These are phyloP conservation scores for Pipistrellus pipistrellus DNA, from an alignment of 2,797 vertebrate species.

Conservation along the genomic window DNA sequence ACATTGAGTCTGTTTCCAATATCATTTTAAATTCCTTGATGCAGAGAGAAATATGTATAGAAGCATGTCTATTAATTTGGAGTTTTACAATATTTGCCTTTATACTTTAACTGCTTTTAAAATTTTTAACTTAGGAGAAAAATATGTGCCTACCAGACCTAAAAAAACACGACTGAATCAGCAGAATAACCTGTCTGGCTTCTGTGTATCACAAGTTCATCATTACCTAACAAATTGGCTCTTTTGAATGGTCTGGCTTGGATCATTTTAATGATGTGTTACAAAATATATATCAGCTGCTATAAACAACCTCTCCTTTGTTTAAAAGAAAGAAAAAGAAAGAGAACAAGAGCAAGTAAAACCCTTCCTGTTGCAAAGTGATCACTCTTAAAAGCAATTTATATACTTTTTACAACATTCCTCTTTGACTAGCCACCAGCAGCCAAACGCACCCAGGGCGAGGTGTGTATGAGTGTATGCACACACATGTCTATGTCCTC, in stretches of 20 bases:
- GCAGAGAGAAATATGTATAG: neutral
- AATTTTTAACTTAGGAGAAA: constrained; percentile 45
- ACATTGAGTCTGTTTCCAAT: neutral
- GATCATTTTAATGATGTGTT: constrained; percentile 73
- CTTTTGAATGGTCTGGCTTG: constrained; percentile 46
- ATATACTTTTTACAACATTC: neutral
- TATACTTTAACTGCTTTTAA: neutral
- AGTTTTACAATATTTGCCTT: constrained; percentile 27
- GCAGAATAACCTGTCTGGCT: constrained; percentile 28
- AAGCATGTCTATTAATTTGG: neutral
- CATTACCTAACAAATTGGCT: constrained; percentile 63
- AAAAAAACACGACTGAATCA: neutral
- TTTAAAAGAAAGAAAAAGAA: constrained; percentile 52
- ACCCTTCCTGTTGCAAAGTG: constrained; percentile 58
- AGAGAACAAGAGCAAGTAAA: constrained; percentile 50
- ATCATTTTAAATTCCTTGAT: neutral
- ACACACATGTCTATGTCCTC: rapidly evolving
- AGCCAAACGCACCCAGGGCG: neutral
- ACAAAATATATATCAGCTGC: constrained; percentile 67
- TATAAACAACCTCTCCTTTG: constrained; percentile 65
- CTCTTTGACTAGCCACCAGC: neutral
- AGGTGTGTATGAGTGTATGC: constrained; percentile 39
- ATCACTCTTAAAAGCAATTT: constrained; percentile 53
- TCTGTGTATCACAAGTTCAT: constrained; percentile 48
- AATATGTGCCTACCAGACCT: neutral